phyloP scores from a whole-genome alignment of 2,797 vertebrate genomes.

The Alectoris magna region DNA sequence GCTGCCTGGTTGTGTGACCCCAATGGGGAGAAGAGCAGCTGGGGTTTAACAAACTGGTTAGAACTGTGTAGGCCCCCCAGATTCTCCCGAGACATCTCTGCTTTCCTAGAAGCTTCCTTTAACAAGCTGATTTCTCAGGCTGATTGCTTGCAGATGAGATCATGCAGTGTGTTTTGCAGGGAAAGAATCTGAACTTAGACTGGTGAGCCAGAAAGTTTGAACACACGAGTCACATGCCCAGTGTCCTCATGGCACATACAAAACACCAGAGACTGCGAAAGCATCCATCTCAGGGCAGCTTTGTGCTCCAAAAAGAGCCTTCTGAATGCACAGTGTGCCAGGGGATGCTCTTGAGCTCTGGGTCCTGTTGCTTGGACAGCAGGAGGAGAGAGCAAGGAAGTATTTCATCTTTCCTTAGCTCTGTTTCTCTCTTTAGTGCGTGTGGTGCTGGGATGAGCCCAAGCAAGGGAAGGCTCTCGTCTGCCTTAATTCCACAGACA shows the following conservation, averaged over 20 bases:
- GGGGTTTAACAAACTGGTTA: slow-evolving; percentile 65
- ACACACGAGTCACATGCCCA: slow-evolving; percentile 41
- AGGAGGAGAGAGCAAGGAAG: slow-evolving; percentile 44
- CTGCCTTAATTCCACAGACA: slow-evolving; percentile 42
- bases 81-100: slow-evolving; percentile 59
- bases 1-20: slow-evolving; percentile 47
- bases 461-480: slow-evolving; percentile 37
- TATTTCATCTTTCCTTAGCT: slow-evolving; percentile 58
- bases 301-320: neutral
- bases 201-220: slow-evolving; percentile 64
- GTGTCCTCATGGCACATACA: slow-evolving; percentile 54
- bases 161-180: slow-evolving; percentile 67
- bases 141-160: slow-evolving; percentile 77
- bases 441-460: slow-evolving; percentile 63
- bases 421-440: slow-evolving; percentile 62
- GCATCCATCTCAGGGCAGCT: neutral
- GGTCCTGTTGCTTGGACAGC: slow-evolving; percentile 31
- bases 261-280: neutral
- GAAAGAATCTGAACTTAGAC: slow-evolving; percentile 52
- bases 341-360: neutral
- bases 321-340: neutral
- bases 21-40: slow-evolving; percentile 56
- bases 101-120: slow-evolving; percentile 76
- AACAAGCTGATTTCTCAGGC: slow-evolving; percentile 76
- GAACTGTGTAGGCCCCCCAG: slow-evolving; percentile 60